Evolutionary conservation across 2,797 vertebrate genomes (phyloP), one percentile per base, ranked within the genome.

Genomic region (Microctenopoma steveboyesi): DNA sequence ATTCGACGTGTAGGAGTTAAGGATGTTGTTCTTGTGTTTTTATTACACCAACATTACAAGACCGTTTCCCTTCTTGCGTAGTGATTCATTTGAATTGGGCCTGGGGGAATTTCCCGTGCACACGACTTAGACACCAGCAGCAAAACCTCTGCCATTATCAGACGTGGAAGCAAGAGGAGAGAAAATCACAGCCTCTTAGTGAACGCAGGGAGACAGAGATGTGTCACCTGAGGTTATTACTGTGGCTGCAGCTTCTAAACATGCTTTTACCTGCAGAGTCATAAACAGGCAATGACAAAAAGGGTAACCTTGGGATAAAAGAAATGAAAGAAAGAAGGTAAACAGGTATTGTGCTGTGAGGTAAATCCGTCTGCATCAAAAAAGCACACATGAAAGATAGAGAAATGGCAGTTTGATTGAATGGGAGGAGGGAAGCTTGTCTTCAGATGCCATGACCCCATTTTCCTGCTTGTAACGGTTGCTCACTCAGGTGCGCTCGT

Each of bases 401-500:
- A 74, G 67, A 48, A 48, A 45, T 71, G 33, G 58, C 45, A 3
- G 53, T 76, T 79, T 75, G 80, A 86, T 76, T 78, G 79, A 88
- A 82, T 81, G 64, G 57, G 64, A 81, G 74, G 64, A 74, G 56
- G 58, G 57, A 72, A 85, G 72, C 66, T 72, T 13, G 37, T 78
- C 74, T 82, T 81, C 22, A 75, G 54, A 61, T 72, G 75, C 51
- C 61, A 73, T 86, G 86, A 89, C 86, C 84, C 74, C 76, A 73
- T 88, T 84, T 84, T 64, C 71, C 53, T 74, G 57, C 64, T 45
- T 51, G 64, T 72, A 77, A 78, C 51, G 78, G 73, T 33, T 87
- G 86, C 68, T 87, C 76, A 78, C 63, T 82, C 8, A 11, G 65
- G 63, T 78, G 69, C 77, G 55, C 69, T 62, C 35, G 1, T 65